These are phyloP conservation scores for Phlogophora meticulosa DNA, from an alignment of 2,888 invertebrate genomes.

Conservation along the genomic window DNA sequence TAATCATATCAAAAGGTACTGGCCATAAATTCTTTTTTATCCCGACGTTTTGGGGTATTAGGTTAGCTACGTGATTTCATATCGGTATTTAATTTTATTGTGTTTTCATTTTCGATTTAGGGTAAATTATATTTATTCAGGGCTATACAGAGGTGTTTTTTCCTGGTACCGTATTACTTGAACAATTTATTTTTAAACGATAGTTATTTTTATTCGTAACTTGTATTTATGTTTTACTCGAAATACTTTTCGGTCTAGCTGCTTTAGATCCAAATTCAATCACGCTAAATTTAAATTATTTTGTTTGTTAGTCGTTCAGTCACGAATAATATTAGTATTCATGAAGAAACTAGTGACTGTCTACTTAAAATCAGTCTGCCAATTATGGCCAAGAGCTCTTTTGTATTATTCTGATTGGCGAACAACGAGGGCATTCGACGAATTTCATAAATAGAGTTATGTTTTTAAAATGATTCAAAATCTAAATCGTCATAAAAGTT, in stretches of 20 bases:
- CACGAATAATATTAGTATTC: too few species aligned
- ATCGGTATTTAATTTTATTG: slow-evolving; percentile 15
- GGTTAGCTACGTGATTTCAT: not conserved
- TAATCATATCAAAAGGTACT: slow-evolving; percentile 21
- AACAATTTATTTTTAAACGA: too few species aligned
- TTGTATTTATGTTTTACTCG: too few species aligned
- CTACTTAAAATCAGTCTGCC: not conserved
- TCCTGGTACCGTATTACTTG: too few species aligned
- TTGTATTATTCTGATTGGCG: not conserved
- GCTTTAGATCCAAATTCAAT: too few species aligned
- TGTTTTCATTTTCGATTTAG: not conserved
- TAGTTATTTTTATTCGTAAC: too few species aligned
- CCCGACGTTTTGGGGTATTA: not conserved
- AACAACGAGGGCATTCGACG: not conserved
- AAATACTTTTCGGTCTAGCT: too few species aligned
- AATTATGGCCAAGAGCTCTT: not conserved
- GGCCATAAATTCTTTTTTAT: slow-evolving; percentile 7
- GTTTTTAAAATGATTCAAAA: not conserved
- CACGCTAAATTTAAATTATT: too few species aligned
- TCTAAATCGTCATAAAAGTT: slow-evolving; percentile 16
- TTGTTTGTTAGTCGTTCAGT: too few species aligned
- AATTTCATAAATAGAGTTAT: not conserved
- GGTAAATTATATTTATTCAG: not conserved
- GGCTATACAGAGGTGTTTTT: too few species aligned
- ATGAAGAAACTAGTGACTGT: too few species aligned